A percentile compares a stretch with the other conserved stretches of the same genome.
These are phyloP conservation scores for Euglossa dilemma DNA, from an alignment of 1,140 invertebrate species.

Conservation along the genomic window DNA sequence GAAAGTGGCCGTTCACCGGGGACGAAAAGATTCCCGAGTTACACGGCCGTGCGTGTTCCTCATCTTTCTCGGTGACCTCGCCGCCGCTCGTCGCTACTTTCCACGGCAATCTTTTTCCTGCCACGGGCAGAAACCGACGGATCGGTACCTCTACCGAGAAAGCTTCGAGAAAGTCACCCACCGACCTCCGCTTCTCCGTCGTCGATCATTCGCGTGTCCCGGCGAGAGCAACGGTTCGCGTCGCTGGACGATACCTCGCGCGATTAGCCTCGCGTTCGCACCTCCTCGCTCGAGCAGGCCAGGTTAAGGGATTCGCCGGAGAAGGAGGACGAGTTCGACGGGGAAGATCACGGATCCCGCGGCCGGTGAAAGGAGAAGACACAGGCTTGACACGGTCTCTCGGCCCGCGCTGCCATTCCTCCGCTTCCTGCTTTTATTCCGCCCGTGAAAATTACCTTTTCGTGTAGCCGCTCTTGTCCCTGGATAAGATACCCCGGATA, in stretches of 20 bases:
- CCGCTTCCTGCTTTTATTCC: conserved; percentile 43
- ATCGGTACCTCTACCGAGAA: conserved; percentile 23
- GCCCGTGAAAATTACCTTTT: conserved; percentile 39
- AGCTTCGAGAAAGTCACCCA: conserved; percentile 40
- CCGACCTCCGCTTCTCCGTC: not conserved
- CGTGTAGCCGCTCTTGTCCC: conserved; percentile 35
- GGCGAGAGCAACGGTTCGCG: not conserved
- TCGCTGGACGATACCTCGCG: not conserved
- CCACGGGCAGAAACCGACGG: not conserved
- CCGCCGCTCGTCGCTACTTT: conserved; percentile 25
- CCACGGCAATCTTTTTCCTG: conserved; percentile 31
- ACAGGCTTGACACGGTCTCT: conserved; percentile 28
- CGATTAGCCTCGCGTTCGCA: not conserved
- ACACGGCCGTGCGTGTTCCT: conserved; percentile 12
- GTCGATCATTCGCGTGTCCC: not conserved
- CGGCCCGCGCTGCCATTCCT: not conserved
- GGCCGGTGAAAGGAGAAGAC: conserved; percentile 38
- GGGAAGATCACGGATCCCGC: not conserved
- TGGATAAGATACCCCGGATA: conserved; percentile 20
- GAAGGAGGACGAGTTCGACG: not conserved
- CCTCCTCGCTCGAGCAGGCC: not conserved
- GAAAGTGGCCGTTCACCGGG: conserved; percentile 48
- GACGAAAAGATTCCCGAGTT: conserved; percentile 29
- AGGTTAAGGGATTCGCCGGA: not conserved
- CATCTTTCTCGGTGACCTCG: conserved; percentile 31